These are phyloP conservation scores for Cataglyphis albicans DNA, from an alignment of 2,888 invertebrate species.

Conservation along the genomic window DNA sequence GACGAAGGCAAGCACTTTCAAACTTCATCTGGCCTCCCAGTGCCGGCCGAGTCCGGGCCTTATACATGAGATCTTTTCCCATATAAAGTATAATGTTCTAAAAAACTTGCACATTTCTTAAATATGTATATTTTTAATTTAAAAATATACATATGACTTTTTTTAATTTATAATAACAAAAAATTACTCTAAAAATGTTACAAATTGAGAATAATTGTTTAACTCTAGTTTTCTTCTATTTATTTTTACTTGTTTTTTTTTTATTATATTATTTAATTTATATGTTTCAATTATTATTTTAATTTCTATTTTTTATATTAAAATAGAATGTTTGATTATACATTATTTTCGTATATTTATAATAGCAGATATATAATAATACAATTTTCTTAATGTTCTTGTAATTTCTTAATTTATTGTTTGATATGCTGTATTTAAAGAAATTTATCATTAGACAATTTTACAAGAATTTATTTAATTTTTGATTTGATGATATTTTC, in stretches of 20 bases:
- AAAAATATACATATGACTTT: background rate
- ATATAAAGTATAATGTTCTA: background rate
- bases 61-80: slow-evolving; percentile 34
- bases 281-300: background rate
- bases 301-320: background rate
- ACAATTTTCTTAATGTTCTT: background rate
- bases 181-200: background rate
- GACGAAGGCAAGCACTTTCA: slow-evolving; percentile 81
- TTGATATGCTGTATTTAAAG: background rate
- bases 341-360: background rate
- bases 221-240: background rate
- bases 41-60: slow-evolving; percentile 60
- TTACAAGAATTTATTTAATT: slow-evolving; percentile 6
- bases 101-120: background rate
- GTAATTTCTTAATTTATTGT: background rate
- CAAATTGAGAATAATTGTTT: background rate
- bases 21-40: slow-evolving; percentile 76
- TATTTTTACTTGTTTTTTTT: background rate
- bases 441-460: background rate
- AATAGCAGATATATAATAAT: background rate
- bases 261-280: background rate
- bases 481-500: background rate
- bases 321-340: background rate
- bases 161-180: background rate
- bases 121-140: background rate